phyloP scores from a whole-genome alignment of 2,888 invertebrate species.

The Caenorhabditis parvicauda region DNA sequence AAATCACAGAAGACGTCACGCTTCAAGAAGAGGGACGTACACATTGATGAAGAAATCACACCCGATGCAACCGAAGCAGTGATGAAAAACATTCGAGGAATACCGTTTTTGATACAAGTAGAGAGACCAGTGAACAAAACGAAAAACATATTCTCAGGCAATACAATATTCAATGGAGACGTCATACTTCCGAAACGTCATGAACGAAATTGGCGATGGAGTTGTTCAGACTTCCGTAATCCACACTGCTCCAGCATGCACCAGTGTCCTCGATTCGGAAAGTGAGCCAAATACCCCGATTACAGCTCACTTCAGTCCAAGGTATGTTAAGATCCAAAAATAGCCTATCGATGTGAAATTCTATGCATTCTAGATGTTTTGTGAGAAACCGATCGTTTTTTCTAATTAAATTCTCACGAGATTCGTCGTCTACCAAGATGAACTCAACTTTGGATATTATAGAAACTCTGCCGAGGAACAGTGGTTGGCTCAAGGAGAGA shows the following conservation, averaged over 20 bases:
- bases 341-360: no score
- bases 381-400: not conserved
- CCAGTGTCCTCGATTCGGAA: constrained; percentile 51
- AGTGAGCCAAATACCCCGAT: constrained; percentile 32
- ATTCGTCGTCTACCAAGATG: not conserved
- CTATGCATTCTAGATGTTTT: constrained; percentile 18
- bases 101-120: constrained; percentile 58
- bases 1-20: constrained; percentile 18
- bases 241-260: constrained; percentile 59
- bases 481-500: constrained; percentile 52
- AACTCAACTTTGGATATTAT: constrained; percentile 30
- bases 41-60: constrained; percentile 35
- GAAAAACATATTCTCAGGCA: constrained; percentile 48
- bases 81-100: constrained; percentile 56
- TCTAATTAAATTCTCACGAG: no score
- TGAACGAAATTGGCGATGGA: constrained; percentile 53
- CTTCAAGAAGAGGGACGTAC: constrained; percentile 20
- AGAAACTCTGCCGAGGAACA: constrained; percentile 53
- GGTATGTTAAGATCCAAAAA: no score
- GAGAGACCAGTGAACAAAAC: not conserved
- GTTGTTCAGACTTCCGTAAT: constrained; percentile 56
- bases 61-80: constrained; percentile 50
- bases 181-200: constrained; percentile 43
- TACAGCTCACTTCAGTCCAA: constrained; percentile 11
- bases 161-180: constrained; percentile 60